Percentiles rank a stretch among this genome's conserved stretches.
Evolutionary conservation across 2,888 invertebrate species (phyloP).

Genomic region (Napeogenes sylphis): DNA sequence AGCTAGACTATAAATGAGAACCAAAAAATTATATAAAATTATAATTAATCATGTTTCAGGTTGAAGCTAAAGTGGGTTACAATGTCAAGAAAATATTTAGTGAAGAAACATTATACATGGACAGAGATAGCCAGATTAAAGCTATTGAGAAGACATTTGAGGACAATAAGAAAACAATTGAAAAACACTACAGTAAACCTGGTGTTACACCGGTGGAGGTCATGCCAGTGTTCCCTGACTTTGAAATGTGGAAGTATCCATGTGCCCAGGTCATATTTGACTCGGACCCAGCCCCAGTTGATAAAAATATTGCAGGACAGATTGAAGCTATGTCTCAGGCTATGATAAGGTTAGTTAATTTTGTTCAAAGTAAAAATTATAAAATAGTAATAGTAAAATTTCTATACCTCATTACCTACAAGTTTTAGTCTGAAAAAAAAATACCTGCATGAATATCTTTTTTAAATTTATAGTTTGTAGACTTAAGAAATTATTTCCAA

Average conservation of each 20-base stretch:
- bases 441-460: too few relatives aligned
- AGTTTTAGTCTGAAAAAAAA: constrained; percentile 3
- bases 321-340: constrained; percentile 99
- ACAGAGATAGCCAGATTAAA: constrained; percentile 96
- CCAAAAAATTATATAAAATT: not conserved
- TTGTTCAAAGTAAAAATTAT: not conserved
- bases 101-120: constrained; percentile 96
- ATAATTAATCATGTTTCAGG: constrained; percentile 55
- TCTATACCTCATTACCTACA: not conserved
- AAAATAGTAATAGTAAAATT: too few relatives aligned
- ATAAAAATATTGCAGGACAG: constrained; percentile 90
- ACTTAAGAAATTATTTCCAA: too few relatives aligned
- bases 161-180: constrained; percentile 89
- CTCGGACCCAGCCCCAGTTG: constrained; percentile 96
- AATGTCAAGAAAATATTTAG: constrained; percentile 96
- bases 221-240: constrained; percentile 95
- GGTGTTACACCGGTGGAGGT: constrained; percentile 93
- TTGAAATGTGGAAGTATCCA: constrained; percentile 97
- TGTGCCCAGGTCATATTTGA: constrained; percentile 99
- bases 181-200: constrained; percentile 97
- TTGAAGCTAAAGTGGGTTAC: constrained; percentile 99
- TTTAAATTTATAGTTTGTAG: too few relatives aligned
- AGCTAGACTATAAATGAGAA: too few relatives aligned
- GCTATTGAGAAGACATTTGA: constrained; percentile 98
- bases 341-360: constrained; percentile 89